phyloP scores from a whole-genome alignment of 2,113 vertebrate species.

The Camelus dromedarius region DNA sequence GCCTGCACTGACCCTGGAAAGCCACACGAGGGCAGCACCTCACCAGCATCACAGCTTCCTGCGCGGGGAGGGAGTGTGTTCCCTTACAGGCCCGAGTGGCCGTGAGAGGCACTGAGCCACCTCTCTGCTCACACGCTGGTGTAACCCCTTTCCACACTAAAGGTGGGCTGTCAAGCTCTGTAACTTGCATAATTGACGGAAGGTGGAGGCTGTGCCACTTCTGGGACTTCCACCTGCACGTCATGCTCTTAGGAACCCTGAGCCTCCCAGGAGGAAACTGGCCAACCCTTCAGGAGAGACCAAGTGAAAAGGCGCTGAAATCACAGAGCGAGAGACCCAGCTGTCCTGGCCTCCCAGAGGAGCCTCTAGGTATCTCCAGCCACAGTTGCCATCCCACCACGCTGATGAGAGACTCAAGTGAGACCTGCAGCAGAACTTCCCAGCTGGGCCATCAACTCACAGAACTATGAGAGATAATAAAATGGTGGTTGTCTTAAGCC shows the following conservation, averaged over 20 bases:
- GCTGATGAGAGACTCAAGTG: neutral
- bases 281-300: neutral
- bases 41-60: neutral
- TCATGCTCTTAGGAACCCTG: neutral
- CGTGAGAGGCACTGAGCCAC: rapidly evolving
- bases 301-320: neutral
- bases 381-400: neutral
- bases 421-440: neutral
- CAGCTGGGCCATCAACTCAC: neutral
- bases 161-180: neutral
- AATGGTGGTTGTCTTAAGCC: neutral
- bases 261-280: neutral
- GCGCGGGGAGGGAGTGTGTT: rapidly evolving
- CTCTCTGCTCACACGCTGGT: neutral
- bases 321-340: too few species aligned
- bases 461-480: neutral
- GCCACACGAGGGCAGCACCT: neutral
- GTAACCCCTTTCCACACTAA: neutral
- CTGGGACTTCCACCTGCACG: neutral
- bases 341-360: rapidly evolving
- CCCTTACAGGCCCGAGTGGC: too few species aligned
- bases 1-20: neutral
- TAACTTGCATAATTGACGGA: neutral
- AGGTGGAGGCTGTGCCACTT: neutral
- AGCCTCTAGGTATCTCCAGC: neutral